These are phyloP conservation scores for Cephus cinctus DNA, from an alignment of 1,140 invertebrate species.

Conservation along the genomic window DNA sequence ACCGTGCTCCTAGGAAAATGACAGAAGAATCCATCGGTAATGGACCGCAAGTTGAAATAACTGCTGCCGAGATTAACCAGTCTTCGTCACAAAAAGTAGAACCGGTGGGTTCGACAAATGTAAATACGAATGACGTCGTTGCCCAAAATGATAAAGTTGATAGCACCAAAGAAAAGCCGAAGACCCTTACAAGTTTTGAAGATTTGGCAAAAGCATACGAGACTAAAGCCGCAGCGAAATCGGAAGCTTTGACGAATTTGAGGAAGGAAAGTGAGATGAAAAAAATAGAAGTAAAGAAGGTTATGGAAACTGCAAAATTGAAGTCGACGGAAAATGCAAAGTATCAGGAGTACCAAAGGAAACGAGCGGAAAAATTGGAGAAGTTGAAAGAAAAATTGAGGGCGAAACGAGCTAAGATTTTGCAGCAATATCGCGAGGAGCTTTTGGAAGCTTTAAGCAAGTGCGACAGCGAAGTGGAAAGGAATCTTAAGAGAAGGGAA, in stretches of 20 bases:
- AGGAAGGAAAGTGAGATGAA: slow-evolving; percentile 20
- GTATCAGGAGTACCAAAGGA: slow-evolving; percentile 13
- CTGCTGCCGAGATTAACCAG: too few species aligned
- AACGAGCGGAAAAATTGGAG: slow-evolving; percentile 17
- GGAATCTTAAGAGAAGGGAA: slow-evolving; percentile 14
- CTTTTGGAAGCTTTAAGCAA: slow-evolving; percentile 12
- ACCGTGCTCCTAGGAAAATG: too few species aligned
- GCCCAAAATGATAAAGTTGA: background rate
- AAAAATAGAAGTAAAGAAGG: slow-evolving; percentile 7
- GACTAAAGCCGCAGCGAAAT: slow-evolving; percentile 13
- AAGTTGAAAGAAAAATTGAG: slow-evolving; percentile 24
- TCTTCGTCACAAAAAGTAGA: too few species aligned
- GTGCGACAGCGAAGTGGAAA: slow-evolving; percentile 4
- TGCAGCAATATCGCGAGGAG: slow-evolving; percentile 22
- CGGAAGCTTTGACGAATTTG: slow-evolving; percentile 16
- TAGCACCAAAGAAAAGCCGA: slow-evolving; percentile 4
- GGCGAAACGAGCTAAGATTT: slow-evolving; percentile 17
- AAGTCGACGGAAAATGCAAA: slow-evolving; percentile 8
- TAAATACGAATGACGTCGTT: background rate
- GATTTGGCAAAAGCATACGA: slow-evolving; percentile 3
- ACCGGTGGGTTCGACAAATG: background rate
- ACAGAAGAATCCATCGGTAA: too few species aligned
- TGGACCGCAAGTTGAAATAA: too few species aligned
- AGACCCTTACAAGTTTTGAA: slow-evolving; percentile 1
- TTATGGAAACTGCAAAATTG: background rate